A percentile compares a stretch with the other conserved stretches of the same genome.
Evolutionary conservation across 2,797 vertebrate genomes (phyloP).

Genomic region (Dryobates pubescens): DNA sequence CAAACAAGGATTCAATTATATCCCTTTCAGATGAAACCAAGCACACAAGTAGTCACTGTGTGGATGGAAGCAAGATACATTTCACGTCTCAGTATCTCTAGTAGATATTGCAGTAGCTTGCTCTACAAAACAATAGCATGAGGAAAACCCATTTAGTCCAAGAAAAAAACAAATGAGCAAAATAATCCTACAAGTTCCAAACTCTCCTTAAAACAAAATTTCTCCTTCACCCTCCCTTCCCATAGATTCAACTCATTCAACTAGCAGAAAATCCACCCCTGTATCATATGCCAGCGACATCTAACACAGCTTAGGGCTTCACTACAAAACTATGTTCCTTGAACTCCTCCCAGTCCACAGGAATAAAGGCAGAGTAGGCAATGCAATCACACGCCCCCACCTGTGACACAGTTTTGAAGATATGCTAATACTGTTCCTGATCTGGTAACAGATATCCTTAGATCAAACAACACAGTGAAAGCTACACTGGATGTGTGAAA

Average conservation of each 20-base stretch:
- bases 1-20: constrained; percentile 55
- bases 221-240: background rate
- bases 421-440: background rate
- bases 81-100: background rate
- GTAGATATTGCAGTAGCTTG: background rate
- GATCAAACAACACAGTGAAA: background rate
- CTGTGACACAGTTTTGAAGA: background rate
- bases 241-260: background rate
- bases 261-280: background rate
- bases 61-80: constrained; percentile 44
- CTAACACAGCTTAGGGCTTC: background rate
- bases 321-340: background rate
- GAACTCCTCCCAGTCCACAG: background rate
- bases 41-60: constrained; percentile 22
- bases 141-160: constrained; percentile 17
- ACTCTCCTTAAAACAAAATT: background rate
- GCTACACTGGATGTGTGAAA: background rate
- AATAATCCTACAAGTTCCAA: background rate
- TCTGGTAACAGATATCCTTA: background rate
- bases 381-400: background rate
- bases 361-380: background rate
- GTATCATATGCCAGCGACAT: background rate
- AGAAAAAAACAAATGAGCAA: constrained; percentile 1
- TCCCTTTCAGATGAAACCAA: constrained; percentile 48
- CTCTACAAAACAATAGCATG: constrained; percentile 49